Percentiles rank a stretch among this genome's conserved stretches.
Conservation (phyloP, 2,113 vertebrate genomes). For the Melanerpes aurifrons region DNA sequence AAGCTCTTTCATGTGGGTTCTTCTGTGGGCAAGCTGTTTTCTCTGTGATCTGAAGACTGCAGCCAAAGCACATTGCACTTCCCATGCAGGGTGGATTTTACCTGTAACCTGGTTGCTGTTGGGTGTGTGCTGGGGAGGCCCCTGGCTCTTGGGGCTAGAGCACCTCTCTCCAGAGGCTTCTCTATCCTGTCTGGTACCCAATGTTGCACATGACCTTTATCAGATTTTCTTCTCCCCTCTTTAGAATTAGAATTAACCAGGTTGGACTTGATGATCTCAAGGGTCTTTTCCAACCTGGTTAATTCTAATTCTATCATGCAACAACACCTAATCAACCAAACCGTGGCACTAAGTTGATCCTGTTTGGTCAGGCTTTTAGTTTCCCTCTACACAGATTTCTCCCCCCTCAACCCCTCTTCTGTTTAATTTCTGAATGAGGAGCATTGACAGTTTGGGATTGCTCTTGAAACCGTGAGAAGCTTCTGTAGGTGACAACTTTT, state of each 20-base stretch:
- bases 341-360: too few species aligned
- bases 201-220: not conserved
- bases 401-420: not conserved
- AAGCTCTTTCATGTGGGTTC: not conserved
- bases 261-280: too few species aligned
- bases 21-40: not conserved
- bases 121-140: accelerated
- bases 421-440: not conserved
- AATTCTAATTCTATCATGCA: too few species aligned
- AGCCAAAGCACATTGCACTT: not conserved
- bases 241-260: too few species aligned
- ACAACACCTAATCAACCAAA: too few species aligned
- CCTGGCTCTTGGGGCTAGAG: not conserved
- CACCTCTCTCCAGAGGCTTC: not conserved
- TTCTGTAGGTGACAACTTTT: not conserved
- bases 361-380: not conserved
- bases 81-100: not conserved
- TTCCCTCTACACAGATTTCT: not conserved
- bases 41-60: not conserved
- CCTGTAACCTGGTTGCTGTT: not conserved
- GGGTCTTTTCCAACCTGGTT: too few species aligned
- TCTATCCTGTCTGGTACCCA: not conserved
- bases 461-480: not conserved
- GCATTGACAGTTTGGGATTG: not conserved
- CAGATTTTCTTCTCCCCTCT: not conserved